Base-by-base conservation (phyloP, 2,797 vertebrate genomes). In the Arnoldichthys spilopterus region DNA sequence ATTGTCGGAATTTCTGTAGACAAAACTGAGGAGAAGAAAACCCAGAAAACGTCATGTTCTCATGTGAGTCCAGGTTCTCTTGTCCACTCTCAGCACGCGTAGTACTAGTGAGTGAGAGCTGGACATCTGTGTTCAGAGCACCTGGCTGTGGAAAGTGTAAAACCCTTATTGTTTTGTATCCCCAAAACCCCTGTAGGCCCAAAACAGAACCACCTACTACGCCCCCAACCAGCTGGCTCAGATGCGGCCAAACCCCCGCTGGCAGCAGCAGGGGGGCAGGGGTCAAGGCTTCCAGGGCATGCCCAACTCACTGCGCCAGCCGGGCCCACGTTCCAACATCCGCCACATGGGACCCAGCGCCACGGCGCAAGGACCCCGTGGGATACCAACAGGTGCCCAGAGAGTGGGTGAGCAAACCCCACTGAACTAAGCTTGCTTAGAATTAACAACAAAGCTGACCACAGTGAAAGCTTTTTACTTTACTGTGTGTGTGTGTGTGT, bases 211-310 rank as follows among this genome's bases (percentile, higher is more conserved):
- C 28, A 96, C 97, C 0, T 99, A 99, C 90, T 99, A 99, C 83
- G 96, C 97, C 83, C 97, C 97, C 54, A 99, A 96, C 91, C 98
- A 99, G 43, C 90, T 99, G 90, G 93, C 97, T 22, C 98, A 98
- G 89, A 99, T 99, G 93, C 94, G 98, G 79, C 98, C 98, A 82
- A 98, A 95, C 90, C 96, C 96, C 61, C 91, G 98, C 81, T 99
- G 98, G 98, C 98, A 99, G 87, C 97, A 98, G 86, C 94, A 95
- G 80, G 96, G 97, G 22, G 96, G 97, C 74, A 94, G 98, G 89
- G 96, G 96, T 91, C 97, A 99, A 92, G 96, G 96, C 67, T 99
- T 97, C 91, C 97, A 98, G 89, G 96, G 96, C 64, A 96, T 99
- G 88, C 95, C 96, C 1, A 95, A 89, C 83, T 94, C 97, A 15